Evolutionary conservation across 1,140 invertebrate genomes (phyloP), one percentile per base, ranked within the genome.

Genomic region (Cydia splendana): DNA sequence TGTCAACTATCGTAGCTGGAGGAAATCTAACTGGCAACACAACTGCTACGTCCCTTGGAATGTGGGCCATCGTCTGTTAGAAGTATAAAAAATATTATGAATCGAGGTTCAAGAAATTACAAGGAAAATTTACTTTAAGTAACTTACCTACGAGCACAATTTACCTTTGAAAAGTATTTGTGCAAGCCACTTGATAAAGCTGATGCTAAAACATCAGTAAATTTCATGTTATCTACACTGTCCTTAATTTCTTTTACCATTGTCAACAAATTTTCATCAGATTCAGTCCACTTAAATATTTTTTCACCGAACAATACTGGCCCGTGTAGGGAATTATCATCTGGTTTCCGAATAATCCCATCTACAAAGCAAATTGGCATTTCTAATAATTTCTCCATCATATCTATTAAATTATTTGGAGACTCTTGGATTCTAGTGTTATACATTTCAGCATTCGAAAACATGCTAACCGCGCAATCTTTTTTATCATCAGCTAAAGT

Each of bases 201-300:
- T 34, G 87, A 85, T 9, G 86, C 80, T 75, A 94, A 81, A 38
- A 94, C 84, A 82, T 94, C 93, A 6, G 88, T 86, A 82, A 93
- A 93, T 42, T 86, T 87, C 9, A 85, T 78, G 51, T 82, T 80
- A 9, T 82, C 78, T 30, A 84, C 76, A 67, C 77, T 80, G 15
- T 85, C 80, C 77, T 93, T 93, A 74, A 93, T 88, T 74, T 89
- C 85, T 81, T 92, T 93, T 6, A 92, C 85, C 80, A 87, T 88
- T 15, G 74, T 38, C 34, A 91, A 81, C 51, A 92, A 78, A 79
- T 91, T 85, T 65, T 90, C 83, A 45, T 89, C 82, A 1, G 85
- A 82, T 28, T 90, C 79, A 48, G 86, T 87, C 93, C 93, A 93
- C 75, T 85, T 88, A 34, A 88, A 88, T 51, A 87, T 65, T 79